A percentile compares a stretch with the other conserved stretches of the same genome.
Conservation (phyloP, 2,113 vertebrate species). For the Bucco capensis region DNA sequence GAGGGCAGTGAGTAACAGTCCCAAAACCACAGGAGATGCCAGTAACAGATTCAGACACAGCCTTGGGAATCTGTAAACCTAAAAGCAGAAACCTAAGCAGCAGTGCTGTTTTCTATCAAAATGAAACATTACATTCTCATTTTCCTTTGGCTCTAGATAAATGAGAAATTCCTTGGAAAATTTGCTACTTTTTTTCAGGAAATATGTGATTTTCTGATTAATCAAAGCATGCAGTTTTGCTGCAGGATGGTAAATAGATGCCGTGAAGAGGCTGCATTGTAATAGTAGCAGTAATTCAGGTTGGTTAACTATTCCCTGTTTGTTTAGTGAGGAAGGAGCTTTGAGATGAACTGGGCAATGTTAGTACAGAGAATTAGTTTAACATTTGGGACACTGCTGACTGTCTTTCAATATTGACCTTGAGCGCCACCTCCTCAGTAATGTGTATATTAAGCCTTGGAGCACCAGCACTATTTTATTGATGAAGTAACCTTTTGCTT, state of each 20-base stretch:
- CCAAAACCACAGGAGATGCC: background rate
- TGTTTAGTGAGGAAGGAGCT: background rate
- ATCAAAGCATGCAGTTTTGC: background rate
- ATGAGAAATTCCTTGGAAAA: background rate
- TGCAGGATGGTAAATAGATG: background rate
- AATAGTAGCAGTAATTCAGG: background rate
- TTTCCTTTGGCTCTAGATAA: background rate
- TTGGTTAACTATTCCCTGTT: background rate
- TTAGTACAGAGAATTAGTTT: background rate
- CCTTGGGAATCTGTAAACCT: background rate
- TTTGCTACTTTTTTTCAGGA: background rate
- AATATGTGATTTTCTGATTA: background rate
- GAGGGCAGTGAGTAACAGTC: background rate
- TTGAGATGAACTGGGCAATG: background rate
- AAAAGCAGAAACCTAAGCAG: background rate
- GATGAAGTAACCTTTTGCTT: conserved; percentile 51
- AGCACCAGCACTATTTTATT: conserved; percentile 22
- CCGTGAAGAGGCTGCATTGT: background rate
- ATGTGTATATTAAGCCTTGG: background rate
- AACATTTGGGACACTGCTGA: conserved; percentile 20
- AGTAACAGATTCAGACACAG: background rate
- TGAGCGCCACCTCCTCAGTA: background rate
- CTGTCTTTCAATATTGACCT: conserved; percentile 52
- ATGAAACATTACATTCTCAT: background rate
- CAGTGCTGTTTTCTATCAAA: background rate